Base-by-base conservation (phyloP, 2,888 invertebrate species). In the Philereme vetulata region DNA sequence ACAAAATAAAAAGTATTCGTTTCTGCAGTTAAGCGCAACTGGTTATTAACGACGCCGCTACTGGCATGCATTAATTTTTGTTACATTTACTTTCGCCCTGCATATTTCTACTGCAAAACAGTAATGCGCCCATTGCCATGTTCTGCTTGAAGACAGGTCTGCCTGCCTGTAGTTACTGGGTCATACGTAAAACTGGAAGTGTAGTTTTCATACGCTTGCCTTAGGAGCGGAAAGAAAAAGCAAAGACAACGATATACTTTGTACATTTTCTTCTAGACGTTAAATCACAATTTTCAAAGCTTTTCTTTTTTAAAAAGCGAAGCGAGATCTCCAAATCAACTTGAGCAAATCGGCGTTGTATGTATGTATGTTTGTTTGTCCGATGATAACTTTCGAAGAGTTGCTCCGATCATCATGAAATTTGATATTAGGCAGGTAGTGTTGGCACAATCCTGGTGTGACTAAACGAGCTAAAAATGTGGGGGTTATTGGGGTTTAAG, bases 1-100 rank as follows among this genome's bases (percentile, higher is more conserved):
- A 74, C 62, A 71, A 68, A 72, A 64, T 66, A 66, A 60, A n/a
- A 65, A 65, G 61, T 56, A 64, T 67, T 62, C 48, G 65, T 64
- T 65, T 62, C 60, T 67, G 65, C 61, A 54, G 62, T 67, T 66
- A 62, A 54, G 56, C 56, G 58, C 64, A 48, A 59, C 51, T 62
- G 51, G 63, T 62, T 60, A 65, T 51, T 57, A 62, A 54, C 55
- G 57, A 56, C 53, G 38, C 48, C 36, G 59, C 57, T 64, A 59
- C 58, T 55, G 64, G 60, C 42, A 51, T 48, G 59, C 50, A 60
- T 60, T 9, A 33, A 54, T 51, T 64, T 65, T 57, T 56, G 45
- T 62, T 46, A 61, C 49, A 56, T 56, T 61, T 61, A 61, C 56
- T 61, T 61, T 61, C 56, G 61, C 56, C 52, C 56, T 56, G 61